A percentile compares a stretch with the other conserved stretches of the same genome.
These are phyloP conservation scores for Lasiommata megera DNA, from an alignment of 2,888 invertebrate genomes.

Conservation along the genomic window DNA sequence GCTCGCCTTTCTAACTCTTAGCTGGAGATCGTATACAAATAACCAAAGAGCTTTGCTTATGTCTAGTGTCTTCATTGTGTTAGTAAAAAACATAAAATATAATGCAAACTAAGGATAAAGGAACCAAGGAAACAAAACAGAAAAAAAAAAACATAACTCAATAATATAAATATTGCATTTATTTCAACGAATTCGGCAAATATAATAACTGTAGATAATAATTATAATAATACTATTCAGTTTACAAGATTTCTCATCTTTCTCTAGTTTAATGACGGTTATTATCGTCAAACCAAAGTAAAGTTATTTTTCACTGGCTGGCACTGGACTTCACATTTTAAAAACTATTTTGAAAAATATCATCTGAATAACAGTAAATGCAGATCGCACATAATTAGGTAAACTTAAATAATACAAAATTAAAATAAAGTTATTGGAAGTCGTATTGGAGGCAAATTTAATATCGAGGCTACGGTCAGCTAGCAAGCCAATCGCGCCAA, in stretches of 20 bases:
- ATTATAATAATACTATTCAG: conserved; percentile 80
- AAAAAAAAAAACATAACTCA: conserved; percentile 77
- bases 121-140: conserved; percentile 68
- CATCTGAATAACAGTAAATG: conserved; percentile 78
- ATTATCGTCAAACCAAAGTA: conserved; percentile 49
- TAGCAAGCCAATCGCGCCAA: conserved; percentile 42
- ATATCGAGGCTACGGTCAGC: conserved; percentile 55
- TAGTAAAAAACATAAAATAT: conserved; percentile 46
- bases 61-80: conserved; percentile 13
- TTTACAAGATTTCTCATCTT: conserved; percentile 73
- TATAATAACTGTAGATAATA: conserved; percentile 80
- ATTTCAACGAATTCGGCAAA: conserved; percentile 81
- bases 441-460: conserved; percentile 72
- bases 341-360: conserved; percentile 64
- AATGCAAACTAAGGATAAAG: conserved; percentile 64
- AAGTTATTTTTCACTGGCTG: conserved; percentile 69
- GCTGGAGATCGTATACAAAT: conserved; percentile 32
- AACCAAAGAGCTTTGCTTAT: conserved; percentile 27
- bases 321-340: conserved; percentile 69
- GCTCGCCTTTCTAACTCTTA: conserved; percentile 42
- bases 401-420: conserved; percentile 76
- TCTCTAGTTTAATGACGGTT: conserved; percentile 50
- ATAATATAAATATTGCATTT: conserved; percentile 83
- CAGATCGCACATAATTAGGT: conserved; percentile 72
- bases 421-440: conserved; percentile 76